Percentiles rank a stretch among this genome's conserved stretches.
Evolutionary conservation across 2,797 vertebrate species (phyloP).

Genomic region (Protosalanx chinensis): DNA sequence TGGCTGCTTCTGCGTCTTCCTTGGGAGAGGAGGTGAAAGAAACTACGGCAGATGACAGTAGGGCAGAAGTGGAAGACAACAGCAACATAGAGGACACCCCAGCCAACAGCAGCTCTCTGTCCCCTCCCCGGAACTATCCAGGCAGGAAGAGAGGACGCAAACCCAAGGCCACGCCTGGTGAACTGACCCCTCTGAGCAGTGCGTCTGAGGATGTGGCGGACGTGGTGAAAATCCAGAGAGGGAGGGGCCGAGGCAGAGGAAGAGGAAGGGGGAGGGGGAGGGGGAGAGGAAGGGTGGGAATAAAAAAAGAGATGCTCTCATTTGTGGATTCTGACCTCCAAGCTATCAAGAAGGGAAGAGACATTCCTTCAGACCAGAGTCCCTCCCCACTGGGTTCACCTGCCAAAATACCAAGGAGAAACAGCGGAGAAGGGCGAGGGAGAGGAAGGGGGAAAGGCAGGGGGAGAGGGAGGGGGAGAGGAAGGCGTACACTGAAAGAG

Average conservation of each 20-base stretch:
- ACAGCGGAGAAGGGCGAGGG: slow-evolving; percentile 8
- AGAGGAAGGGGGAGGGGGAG: slow-evolving; percentile 16
- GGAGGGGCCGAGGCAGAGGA: slow-evolving; percentile 31
- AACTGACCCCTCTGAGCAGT: slow-evolving; percentile 14
- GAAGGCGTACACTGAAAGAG: background rate
- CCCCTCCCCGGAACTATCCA: background rate
- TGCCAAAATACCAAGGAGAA: slow-evolving; percentile 29
- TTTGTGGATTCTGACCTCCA: background rate
- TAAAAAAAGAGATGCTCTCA: slow-evolving; percentile 1
- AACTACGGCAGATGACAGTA: slow-evolving; percentile 51
- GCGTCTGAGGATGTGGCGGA: slow-evolving; percentile 2
- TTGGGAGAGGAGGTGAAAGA: slow-evolving; percentile 7
- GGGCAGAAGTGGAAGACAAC: background rate
- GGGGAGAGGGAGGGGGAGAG: background rate
- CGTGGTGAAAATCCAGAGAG: slow-evolving; percentile 14
- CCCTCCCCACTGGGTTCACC: background rate
- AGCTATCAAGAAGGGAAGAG: slow-evolving; percentile 15
- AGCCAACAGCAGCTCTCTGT: background rate
- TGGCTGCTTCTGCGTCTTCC: slow-evolving; percentile 12
- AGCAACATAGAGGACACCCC: background rate
- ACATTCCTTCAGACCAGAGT: slow-evolving; percentile 1
- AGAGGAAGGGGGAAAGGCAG: background rate
- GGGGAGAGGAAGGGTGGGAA: slow-evolving; percentile 15
- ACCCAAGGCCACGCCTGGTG: slow-evolving; percentile 33
- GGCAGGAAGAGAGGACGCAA: slow-evolving; percentile 34